Percentiles rank a stretch among this genome's conserved stretches.
Evolutionary conservation across 2,113 vertebrate species (phyloP).

Genomic region (Chionomys nivalis): DNA sequence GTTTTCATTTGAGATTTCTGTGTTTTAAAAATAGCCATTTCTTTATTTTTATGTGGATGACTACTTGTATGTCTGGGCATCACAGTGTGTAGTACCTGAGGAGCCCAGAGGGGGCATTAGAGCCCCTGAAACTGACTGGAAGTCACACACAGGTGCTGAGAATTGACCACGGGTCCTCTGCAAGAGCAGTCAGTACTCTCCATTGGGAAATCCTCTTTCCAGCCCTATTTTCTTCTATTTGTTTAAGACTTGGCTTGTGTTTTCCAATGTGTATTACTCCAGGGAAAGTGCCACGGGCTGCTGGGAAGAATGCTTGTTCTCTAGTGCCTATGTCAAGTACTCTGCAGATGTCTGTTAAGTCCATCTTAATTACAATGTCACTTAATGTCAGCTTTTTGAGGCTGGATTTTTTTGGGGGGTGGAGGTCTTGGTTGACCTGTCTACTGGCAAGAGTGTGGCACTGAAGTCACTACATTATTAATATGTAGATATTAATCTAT

Average conservation of each 20-base stretch:
- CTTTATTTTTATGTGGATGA: not conserved
- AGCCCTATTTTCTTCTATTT: not conserved
- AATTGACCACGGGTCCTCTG: not conserved
- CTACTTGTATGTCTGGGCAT: not conserved
- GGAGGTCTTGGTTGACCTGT: not conserved
- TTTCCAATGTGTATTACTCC: not conserved
- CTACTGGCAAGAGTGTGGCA: not conserved
- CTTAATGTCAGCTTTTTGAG: not conserved
- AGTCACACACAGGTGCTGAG: not conserved
- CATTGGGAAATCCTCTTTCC: not conserved
- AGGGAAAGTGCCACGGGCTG: not conserved
- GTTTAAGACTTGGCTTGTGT: not conserved
- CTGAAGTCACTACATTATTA: not conserved
- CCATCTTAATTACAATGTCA: not conserved
- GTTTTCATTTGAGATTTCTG: not conserved
- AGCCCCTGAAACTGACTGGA: not conserved
- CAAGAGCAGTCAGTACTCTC: not conserved
- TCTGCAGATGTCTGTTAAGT: not conserved
- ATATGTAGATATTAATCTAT: no score
- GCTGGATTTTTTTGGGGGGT: not conserved
- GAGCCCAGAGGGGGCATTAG: not conserved
- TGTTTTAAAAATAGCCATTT: not conserved
- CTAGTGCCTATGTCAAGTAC: not conserved
- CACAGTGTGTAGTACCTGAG: not conserved
- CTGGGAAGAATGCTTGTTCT: not conserved